phyloP scores from a whole-genome alignment of 2,113 vertebrate genomes.

The Rhea pennata region DNA sequence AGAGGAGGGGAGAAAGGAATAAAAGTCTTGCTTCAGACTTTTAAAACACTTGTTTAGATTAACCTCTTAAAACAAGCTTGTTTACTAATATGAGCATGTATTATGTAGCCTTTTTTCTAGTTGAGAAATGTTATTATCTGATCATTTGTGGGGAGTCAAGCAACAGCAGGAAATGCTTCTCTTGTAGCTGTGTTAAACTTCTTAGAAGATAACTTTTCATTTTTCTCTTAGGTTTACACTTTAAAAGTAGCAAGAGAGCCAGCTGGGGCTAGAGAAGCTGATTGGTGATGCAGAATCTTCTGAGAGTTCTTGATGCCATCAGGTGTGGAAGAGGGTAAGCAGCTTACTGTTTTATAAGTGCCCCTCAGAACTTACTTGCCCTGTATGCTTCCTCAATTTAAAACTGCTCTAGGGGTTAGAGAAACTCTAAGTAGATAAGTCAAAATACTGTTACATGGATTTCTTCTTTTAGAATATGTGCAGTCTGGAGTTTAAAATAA shows the following conservation, averaged over 20 bases:
- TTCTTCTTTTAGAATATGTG: not conserved
- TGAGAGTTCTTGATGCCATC: not conserved
- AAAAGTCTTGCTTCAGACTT: not conserved
- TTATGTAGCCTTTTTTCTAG: not conserved
- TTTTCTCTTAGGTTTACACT: not conserved
- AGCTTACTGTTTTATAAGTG: not conserved
- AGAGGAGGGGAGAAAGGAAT: not conserved
- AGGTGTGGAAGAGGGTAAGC: not conserved
- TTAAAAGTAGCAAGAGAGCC: not conserved
- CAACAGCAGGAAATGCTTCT: conserved; percentile 23
- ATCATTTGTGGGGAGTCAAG: not conserved
- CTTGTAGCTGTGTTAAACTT: not conserved
- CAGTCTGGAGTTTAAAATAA: not conserved
- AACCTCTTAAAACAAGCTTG: not conserved
- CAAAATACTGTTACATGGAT: not conserved
- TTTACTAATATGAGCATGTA: not conserved
- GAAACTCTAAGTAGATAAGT: not conserved
- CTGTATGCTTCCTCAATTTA: not conserved
- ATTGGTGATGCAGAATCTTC: not conserved
- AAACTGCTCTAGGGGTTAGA: not conserved
- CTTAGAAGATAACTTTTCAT: not conserved
- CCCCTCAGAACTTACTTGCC: not conserved
- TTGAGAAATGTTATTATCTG: not conserved
- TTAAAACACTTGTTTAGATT: not conserved
- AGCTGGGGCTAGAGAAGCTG: not conserved